Evolutionary conservation across 2,888 invertebrate species (phyloP), one percentile per base, ranked within the genome.

Genomic region (Hyposoter dolosus): DNA sequence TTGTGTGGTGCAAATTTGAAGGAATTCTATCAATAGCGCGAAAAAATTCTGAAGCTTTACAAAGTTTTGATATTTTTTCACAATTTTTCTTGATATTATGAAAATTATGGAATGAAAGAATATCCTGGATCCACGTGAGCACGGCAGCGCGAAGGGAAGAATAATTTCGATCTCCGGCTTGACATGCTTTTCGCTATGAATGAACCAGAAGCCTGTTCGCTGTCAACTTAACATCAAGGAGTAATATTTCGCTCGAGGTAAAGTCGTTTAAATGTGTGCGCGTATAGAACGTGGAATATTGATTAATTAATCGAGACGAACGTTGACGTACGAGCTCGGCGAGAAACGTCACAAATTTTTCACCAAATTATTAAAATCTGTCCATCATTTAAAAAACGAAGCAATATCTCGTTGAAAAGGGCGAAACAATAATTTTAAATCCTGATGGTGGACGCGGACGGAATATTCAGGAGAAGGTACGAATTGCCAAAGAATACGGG

Each of bases 391-490:
- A 28, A 15, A 60, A 68, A 68, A 23, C 4, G 43, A 1, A 23
- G 3, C n/a, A 28, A 17, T 12, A 45, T 28, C 3, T 47, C 28
- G 69, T 47, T 69, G 15, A 69, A 60, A 45, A 28, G 40, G 5
- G 47, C 9, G 47, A 69, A 69, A 47, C 17, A 19, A 45, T 69
- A 28, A 69, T 69, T 47, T 19, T 32, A 32, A 45, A 43, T 43
- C 43, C 43, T 43, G 19, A 68, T 23, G 19, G 28, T 15, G 47
- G 47, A 28, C 32, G 12, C 17, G 10, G 17, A 15, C 12, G 40
- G 53, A 66, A 40, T 72, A 81, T 74, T 7, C 40, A 74, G 53
- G 50, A 35, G 66, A 9, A 7, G 40, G 40, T 50, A 15, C 50
- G 56, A 63, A 19, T 32, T 15, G 12, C 72, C 40, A 40, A 45